Evolutionary conservation across 2,888 invertebrate genomes (phyloP), one percentile per base, ranked within the genome.

Genomic region (Drosophila nr. medialis): DNA sequence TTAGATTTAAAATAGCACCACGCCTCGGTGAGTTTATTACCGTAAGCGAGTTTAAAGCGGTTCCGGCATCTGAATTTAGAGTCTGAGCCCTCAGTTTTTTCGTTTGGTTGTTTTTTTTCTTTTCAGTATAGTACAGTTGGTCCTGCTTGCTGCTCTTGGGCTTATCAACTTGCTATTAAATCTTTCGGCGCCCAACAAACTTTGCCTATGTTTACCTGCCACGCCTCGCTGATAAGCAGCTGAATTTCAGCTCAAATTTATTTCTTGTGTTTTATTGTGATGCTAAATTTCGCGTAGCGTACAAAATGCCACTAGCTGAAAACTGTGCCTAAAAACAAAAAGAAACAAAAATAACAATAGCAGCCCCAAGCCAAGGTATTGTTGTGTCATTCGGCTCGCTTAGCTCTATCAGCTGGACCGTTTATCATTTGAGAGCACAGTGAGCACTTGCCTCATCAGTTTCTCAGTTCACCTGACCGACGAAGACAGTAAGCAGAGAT

Each of bases 141-240:
- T 32, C n/a, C 13, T n/a, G 11, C 32, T 29, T 32, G 45, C 30
- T 53, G 48, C 58, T 62, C 45, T 32, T 74, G 64, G 77, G 84
- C 89, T 85, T 85, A 85, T 85, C 85, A 85, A 84, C 80, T 85
- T 77, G 85, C 85, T 82, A 88, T 86, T 86, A 86, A 88, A 86
- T 90, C 86, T 89, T 72, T 63, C 58, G 55, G 40, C 38, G 50
- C 54, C 48, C 38, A 27, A 49, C 24, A 51, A 68, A 75, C 64
- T 80, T 76, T 75, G 63, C 70, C 79, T 55, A 63, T 38, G 68
- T 29, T 30, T 55, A 18, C 59, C 64, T 50, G 80, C 84, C 84
- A 77, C 75, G 80, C 79, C 84, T 71, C 68, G 75, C 83, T 85
- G 90, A 89, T 86, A 85, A 85, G 84, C 86, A 69, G 51, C 36